Percentiles rank a stretch among this genome's conserved stretches.
Conservation (phyloP, 2,113 vertebrate species). For the Malurus cyaneus region DNA sequence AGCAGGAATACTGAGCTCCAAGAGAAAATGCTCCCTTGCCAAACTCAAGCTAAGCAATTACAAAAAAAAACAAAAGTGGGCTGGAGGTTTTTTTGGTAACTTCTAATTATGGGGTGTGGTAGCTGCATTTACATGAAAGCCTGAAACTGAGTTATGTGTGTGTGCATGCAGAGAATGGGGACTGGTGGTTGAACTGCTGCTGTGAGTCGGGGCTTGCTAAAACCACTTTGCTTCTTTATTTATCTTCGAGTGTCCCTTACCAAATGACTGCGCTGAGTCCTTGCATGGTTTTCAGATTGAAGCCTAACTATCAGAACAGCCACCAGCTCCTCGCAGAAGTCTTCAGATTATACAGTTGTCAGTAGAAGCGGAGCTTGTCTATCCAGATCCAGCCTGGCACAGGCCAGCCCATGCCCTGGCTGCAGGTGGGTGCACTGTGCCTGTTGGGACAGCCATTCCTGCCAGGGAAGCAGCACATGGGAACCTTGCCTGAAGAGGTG, state of each 20-base stretch:
- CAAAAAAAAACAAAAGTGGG: not conserved
- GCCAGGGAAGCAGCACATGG: rapidly evolving
- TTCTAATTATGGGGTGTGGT: not conserved
- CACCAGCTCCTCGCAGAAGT: not conserved
- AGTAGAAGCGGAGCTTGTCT: not conserved
- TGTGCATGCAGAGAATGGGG: not conserved
- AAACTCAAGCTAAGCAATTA: not conserved
- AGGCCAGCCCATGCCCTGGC: rapidly evolving
- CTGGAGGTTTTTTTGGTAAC: not conserved
- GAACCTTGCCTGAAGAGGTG: no score
- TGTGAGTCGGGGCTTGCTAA: not conserved
- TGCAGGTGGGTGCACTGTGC: not conserved
- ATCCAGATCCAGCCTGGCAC: not conserved
- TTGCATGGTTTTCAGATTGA: not conserved
- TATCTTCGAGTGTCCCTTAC: not conserved
- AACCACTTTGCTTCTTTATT: not conserved
- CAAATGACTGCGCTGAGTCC: not conserved
- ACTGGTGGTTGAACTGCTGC: not conserved
- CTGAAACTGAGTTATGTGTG: not conserved
- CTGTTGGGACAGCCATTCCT: not conserved
- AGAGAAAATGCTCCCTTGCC: not conserved
- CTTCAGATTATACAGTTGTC: rapidly evolving
- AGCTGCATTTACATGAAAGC: not conserved
- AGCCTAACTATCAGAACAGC: not conserved
- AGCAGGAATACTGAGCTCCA: not conserved